phyloP scores from a whole-genome alignment of 2,888 invertebrate species.

The Thecophora atra region DNA sequence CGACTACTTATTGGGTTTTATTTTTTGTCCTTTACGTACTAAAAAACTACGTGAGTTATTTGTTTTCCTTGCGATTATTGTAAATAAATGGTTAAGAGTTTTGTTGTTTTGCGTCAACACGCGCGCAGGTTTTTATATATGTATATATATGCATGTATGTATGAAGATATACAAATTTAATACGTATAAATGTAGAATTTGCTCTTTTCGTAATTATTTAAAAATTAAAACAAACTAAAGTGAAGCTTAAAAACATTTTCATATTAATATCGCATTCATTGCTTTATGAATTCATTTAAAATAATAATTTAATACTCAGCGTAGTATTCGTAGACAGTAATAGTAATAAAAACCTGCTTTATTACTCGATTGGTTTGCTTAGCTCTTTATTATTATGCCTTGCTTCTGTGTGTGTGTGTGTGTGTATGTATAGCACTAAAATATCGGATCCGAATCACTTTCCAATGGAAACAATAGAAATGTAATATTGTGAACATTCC shows the following conservation, averaged over 20 bases:
- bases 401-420: conserved; percentile 41
- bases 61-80: conserved; percentile 1
- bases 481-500: too few species aligned
- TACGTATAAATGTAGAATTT: too few species aligned
- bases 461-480: too few species aligned
- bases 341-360: conserved; percentile 37
- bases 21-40: conserved; percentile 16
- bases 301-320: conserved; percentile 27
- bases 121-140: too few species aligned
- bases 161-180: too few species aligned
- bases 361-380: too few species aligned
- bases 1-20: conserved; percentile 24
- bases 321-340: conserved; percentile 13
- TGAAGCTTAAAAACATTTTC: neutral
- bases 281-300: conserved; percentile 4
- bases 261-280: conserved; percentile 8
- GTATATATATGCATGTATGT: too few species aligned
- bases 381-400: neutral
- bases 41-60: conserved; percentile 28
- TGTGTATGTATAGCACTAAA: conserved; percentile 45
- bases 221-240: conserved; percentile 13
- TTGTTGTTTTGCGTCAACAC: conserved; percentile 9
- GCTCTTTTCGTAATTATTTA: neutral
- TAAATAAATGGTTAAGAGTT: neutral
- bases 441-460: neutral